A percentile compares a stretch with the other conserved stretches of the same genome.
phyloP scores from a whole-genome alignment of 2,113 vertebrate genomes.

The Elgaria multicarinata region DNA sequence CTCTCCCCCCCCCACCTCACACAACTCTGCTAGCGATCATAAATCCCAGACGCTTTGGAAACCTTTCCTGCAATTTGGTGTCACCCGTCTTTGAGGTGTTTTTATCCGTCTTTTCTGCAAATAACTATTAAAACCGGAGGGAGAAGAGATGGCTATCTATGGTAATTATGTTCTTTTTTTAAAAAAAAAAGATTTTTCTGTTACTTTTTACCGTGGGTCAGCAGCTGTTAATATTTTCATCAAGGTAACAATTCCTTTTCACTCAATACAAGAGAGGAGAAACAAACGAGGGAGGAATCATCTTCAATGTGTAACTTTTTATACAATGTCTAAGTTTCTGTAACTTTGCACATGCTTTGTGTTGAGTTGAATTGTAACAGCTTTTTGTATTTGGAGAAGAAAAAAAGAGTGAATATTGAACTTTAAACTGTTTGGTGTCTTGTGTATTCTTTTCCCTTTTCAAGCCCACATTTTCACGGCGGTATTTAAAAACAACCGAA shows the following conservation, averaged over 20 bases:
- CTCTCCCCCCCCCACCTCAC: constrained; percentile 20
- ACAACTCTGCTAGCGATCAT: constrained; percentile 8
- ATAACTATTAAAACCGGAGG: constrained; percentile 57
- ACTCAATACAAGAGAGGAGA: constrained; percentile 64
- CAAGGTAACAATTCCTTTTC: constrained; percentile 66
- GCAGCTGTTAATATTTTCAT: constrained; percentile 66
- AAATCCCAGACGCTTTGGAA: constrained; percentile 21
- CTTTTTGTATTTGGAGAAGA: constrained; percentile 83
- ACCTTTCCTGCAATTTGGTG: constrained; percentile 59
- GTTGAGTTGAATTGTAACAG: constrained; percentile 75
- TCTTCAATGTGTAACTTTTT: constrained; percentile 73
- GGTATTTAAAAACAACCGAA: neutral
- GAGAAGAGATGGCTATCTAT: constrained; percentile 59
- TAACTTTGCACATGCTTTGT: constrained; percentile 77
- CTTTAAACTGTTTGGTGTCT: constrained; percentile 69
- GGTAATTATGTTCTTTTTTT: constrained; percentile 72
- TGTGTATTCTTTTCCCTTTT: constrained; percentile 49
- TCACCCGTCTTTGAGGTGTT: constrained; percentile 68
- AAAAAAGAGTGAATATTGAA: constrained; percentile 78
- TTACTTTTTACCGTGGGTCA: constrained; percentile 75
- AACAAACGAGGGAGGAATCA: constrained; percentile 41
- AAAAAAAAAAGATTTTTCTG: constrained; percentile 73
- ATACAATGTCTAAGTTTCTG: constrained; percentile 64
- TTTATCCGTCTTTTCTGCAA: constrained; percentile 68
- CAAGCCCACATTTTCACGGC: neutral